Evolutionary conservation across 2,113 vertebrate genomes (phyloP).

Genomic region (Cochlearius cochlearius): DNA sequence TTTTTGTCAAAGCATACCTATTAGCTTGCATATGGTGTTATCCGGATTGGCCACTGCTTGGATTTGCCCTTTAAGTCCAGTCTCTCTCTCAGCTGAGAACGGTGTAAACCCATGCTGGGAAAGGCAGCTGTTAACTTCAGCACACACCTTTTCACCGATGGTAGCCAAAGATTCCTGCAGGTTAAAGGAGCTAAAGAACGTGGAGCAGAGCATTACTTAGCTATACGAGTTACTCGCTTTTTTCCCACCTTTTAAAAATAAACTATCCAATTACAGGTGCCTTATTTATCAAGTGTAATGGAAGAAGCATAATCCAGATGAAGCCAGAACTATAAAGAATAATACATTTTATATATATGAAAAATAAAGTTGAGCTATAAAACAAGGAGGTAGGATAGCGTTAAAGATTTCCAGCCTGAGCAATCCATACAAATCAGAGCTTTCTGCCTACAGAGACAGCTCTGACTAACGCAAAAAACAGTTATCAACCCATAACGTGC

Average conservation of each 20-base stretch:
- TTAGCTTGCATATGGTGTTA: slow-evolving; percentile 85
- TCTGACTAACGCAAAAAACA: neutral
- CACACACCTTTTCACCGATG: slow-evolving; percentile 86
- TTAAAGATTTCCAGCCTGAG: neutral
- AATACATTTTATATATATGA: neutral
- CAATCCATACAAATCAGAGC: neutral
- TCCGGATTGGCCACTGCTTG: slow-evolving; percentile 74
- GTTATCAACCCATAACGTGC: fast-evolving
- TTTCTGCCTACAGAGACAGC: neutral
- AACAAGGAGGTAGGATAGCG: neutral
- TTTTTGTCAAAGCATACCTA: slow-evolving; percentile 76
- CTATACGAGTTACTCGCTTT: neutral
- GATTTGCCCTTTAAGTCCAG: slow-evolving; percentile 87
- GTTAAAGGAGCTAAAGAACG: slow-evolving; percentile 77
- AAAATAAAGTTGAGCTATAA: neutral
- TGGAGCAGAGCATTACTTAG: neutral
- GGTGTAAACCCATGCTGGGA: slow-evolving; percentile 81
- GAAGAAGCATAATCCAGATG: neutral
- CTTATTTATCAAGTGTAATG: neutral
- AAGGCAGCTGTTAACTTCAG: slow-evolving; percentile 83
- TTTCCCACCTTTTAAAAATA: neutral
- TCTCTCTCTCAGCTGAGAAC: slow-evolving; percentile 73
- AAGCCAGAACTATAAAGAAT: neutral
- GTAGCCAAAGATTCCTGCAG: slow-evolving; percentile 80
- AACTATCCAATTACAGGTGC: neutral